phyloP scores from a whole-genome alignment of 2,888 invertebrate genomes.

The Pterostichus madidus region DNA sequence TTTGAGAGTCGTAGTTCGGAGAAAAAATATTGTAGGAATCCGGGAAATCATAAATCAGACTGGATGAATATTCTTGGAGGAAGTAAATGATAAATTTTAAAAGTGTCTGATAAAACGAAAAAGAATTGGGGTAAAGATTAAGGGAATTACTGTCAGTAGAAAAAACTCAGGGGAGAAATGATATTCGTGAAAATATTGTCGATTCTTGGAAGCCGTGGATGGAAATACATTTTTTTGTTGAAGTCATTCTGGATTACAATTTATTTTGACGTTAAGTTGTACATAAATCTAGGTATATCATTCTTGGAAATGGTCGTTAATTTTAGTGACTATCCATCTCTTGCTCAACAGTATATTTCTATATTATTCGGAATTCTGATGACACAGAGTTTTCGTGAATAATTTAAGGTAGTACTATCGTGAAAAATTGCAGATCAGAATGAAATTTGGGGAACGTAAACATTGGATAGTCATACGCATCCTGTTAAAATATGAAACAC shows the following conservation, averaged over 20 bases:
- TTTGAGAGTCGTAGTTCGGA: neutral
- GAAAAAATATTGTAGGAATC: neutral
- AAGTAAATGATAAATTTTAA: conserved; percentile 54
- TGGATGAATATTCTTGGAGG: conserved; percentile 21
- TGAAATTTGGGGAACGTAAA: too few species aligned
- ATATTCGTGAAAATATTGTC: conserved; percentile 36
- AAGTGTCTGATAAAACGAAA: conserved; percentile 43
- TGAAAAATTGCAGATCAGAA: too few species aligned
- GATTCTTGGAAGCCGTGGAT: neutral
- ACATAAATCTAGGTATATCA: neutral
- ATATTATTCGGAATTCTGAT: too few species aligned
- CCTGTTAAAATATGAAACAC: too few species aligned
- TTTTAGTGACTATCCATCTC: too few species aligned
- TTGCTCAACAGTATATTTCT: too few species aligned
- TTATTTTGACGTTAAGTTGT: conserved; percentile 1
- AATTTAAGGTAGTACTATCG: too few species aligned
- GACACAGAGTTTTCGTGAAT: too few species aligned
- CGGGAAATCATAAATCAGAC: conserved; percentile 51
- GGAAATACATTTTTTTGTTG: too few species aligned
- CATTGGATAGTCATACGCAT: too few species aligned
- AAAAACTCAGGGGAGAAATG: conserved; percentile 2
- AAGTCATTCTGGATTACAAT: neutral
- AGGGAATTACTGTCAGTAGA: conserved; percentile 41
- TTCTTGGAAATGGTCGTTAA: too few species aligned
- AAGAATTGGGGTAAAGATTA: conserved; percentile 50